Base-by-base conservation (phyloP, 2,113 vertebrate genomes). In the Felis catus region DNA sequence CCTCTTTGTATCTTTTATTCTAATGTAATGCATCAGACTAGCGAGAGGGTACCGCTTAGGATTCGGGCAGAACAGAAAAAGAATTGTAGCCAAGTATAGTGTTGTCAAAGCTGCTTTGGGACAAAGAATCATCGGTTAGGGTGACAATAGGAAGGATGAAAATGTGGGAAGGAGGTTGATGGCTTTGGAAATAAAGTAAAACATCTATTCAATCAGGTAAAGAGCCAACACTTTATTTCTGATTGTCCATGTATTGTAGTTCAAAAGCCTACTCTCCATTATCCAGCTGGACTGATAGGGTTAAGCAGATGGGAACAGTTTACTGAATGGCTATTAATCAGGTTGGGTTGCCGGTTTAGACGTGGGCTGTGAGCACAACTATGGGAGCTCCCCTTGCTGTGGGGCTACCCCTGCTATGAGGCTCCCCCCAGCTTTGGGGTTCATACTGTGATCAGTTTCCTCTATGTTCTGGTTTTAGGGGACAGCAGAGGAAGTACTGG, bases 1-100 rank as follows among this genome's bases (percentile, higher is more conserved):
- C 58, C 61, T 82, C 48, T 81, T 48, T 90, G 58, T 95, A 6
- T 79, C 84, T 53, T 94, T 65, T 93, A 70, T 91, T 73, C 33
- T 23, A 10, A 29, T 13, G 45, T 27, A 10, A 33, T 16, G 53
- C 45, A 23, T 73, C 48, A 21, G 76, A 61, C 16, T 61, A 87
- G 58, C 21, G 14, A 48, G 93, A 31, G 48, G 6, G 51, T 61
- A 33, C 4, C 8, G 1, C 31, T 66, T 76, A 79, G 78, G 66
- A 92, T 89, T 82, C 41, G 53, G 55, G 48, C 23, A 83, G 81
- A 79, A 31, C 21, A 65, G 51, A 45, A 36, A 19, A 76, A 73
- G 39, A 89, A 58, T 21, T 53, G 5, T 18, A 79, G 51, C 27
- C 8, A 7, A 21, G 41, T 31, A 53, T 18, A 53, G 29, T 73